Base-by-base conservation (phyloP, 2,888 invertebrate species). In the Ellobium chinense region DNA sequence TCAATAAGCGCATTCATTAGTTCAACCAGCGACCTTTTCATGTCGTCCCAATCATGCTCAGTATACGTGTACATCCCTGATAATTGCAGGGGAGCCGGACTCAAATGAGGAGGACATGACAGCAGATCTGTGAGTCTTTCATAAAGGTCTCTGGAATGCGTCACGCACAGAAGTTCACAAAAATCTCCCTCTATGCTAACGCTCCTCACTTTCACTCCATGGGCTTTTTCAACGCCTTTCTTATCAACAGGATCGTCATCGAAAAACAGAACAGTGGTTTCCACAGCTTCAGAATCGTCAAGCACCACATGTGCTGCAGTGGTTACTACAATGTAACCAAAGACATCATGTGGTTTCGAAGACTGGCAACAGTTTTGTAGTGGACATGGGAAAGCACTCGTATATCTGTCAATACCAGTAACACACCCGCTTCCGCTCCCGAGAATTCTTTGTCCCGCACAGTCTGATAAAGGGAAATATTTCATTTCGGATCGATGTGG, bases 261-360 rank as follows among this genome's bases (percentile, higher is more conserved):
- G 31, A 76, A 76, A 39, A 77, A 77, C 27, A 68, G 68, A 14
- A 77, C 69, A 65, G 58, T 68, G 36, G 77, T 77, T 18, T 37
- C 46, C 9, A 29, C 24, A 34, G 77, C 77, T 29, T 77, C 77
- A 31, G 14, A 29, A 36, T 77, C 77, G 21, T 69, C 77, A 65
- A 68, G 68, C 27, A 68, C 68, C 7, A 77, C 60, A 29, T 77
- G 77, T 5, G 36, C 60, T 21, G 77, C 77, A 58, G 69, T 77
- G 5, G 21, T 31, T 14, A 77, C 31, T 14, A 18, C 29, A 18
- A 77, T 36, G 65, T 65, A 77, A 54, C 68, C 58, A 37, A 9
- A 39, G 1, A 68, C 77, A 1, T 36, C 18, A 27, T 68, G 58
- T 37, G 54, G 60, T 37, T 37, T 24, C 18, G 29, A 3, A 0